Percentiles rank a stretch among this genome's conserved stretches.
phyloP scores from a whole-genome alignment of 2,888 invertebrate species.

The Oxycera nigricornis region DNA sequence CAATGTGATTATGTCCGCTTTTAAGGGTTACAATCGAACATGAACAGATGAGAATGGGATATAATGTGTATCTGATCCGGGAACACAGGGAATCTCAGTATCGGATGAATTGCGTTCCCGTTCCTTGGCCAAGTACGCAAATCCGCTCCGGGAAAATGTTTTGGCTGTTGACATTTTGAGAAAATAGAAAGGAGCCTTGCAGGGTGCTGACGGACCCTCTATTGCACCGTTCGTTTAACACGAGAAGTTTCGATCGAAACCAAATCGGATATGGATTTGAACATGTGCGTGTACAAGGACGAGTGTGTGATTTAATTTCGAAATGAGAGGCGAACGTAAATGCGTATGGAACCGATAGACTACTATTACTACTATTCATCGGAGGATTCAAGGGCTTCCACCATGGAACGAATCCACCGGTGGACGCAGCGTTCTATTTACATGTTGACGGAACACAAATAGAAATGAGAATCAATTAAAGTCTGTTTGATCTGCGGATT shows the following conservation, averaged over 20 bases:
- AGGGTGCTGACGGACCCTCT: slow-evolving; percentile 35
- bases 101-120: slow-evolving; percentile 13
- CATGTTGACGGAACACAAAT: slow-evolving; percentile 40
- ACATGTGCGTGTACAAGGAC: slow-evolving; percentile 42
- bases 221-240: slow-evolving; percentile 32
- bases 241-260: slow-evolving; percentile 15
- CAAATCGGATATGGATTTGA: slow-evolving; percentile 33
- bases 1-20: slow-evolving; percentile 39
- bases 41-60: slow-evolving; percentile 42
- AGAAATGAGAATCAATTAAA: slow-evolving; percentile 46
- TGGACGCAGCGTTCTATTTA: slow-evolving; percentile 20
- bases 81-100: slow-evolving; percentile 32
- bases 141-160: slow-evolving; percentile 25
- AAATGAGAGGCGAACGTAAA: slow-evolving; percentile 41
- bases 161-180: slow-evolving; percentile 41
- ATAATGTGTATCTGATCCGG: slow-evolving; percentile 24
- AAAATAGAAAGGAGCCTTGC: slow-evolving; percentile 31
- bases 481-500: slow-evolving; percentile 46
- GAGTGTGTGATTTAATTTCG: slow-evolving; percentile 46
- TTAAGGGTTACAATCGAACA: slow-evolving; percentile 38
- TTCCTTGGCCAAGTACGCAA: slow-evolving; percentile 26
- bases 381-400: slow-evolving; percentile 22
- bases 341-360: slow-evolving; percentile 38
- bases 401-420: slow-evolving; percentile 24
- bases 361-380: slow-evolving; percentile 9